phyloP scores from a whole-genome alignment of 2,113 vertebrate species.

The Taxidea taxus region DNA sequence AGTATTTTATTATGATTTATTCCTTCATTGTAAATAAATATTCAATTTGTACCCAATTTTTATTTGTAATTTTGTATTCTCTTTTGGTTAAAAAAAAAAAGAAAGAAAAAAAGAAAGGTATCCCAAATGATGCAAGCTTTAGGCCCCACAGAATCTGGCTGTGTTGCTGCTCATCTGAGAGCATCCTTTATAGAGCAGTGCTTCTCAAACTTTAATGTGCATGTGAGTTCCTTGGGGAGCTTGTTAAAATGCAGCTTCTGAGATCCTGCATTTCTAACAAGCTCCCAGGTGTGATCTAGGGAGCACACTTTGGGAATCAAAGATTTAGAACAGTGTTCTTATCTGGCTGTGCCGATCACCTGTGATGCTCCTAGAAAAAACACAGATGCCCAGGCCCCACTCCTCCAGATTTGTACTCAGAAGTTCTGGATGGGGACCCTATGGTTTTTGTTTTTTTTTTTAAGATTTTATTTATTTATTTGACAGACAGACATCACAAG shows the following conservation, averaged over 20 bases:
- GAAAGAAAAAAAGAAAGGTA: neutral
- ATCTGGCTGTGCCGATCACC: neutral
- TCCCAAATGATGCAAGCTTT: neutral
- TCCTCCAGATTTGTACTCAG: neutral
- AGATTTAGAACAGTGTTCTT: neutral
- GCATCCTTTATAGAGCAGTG: neutral
- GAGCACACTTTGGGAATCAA: neutral
- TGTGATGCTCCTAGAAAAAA: neutral
- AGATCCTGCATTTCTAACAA: neutral
- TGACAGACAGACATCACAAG: too few species aligned
- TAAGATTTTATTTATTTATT: too few species aligned
- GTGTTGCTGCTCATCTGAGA: neutral
- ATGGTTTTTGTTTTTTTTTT: too few species aligned
- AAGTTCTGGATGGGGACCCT: neutral
- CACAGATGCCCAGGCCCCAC: neutral
- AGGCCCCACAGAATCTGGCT: neutral
- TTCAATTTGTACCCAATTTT: neutral
- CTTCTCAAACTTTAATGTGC: neutral
- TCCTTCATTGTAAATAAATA: neutral
- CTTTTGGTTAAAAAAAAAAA: neutral
- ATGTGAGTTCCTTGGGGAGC: neutral
- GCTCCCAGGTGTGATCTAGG: neutral
- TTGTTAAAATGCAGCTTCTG: neutral
- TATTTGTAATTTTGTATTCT: neutral
- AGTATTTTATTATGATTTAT: neutral